phyloP scores from a whole-genome alignment of 2,888 invertebrate species.

The Rhagium mordax region DNA sequence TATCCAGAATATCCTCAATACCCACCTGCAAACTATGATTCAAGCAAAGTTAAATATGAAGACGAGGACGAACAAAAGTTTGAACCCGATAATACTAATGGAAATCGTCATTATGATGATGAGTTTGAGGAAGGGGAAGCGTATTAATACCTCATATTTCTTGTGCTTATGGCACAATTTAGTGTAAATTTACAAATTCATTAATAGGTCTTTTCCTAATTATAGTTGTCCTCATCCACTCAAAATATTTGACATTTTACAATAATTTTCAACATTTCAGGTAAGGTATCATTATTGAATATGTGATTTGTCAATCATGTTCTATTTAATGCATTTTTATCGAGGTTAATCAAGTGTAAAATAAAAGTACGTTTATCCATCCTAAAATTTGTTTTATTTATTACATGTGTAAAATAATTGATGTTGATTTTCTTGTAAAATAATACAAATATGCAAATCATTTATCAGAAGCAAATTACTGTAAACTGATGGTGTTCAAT shows the following conservation, averaged over 20 bases:
- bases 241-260: neutral
- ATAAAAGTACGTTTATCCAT: neutral
- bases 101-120: constrained; percentile 67
- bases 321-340: neutral
- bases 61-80: constrained; percentile 83
- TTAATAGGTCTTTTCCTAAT: neutral
- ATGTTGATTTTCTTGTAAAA: no score
- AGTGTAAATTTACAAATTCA: constrained; percentile 1
- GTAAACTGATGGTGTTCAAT: no score
- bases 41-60: constrained; percentile 80
- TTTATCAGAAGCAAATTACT: no score
- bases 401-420: no score
- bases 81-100: constrained; percentile 74
- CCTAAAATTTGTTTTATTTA: neutral
- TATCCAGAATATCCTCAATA: constrained; percentile 82
- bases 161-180: constrained; percentile 11
- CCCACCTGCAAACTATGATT: constrained; percentile 74
- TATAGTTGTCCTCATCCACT: neutral
- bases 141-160: constrained; percentile 62
- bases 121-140: constrained; percentile 70
- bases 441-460: no score
- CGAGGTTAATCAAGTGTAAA: neutral
- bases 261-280: neutral
- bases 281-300: neutral
- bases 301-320: neutral